Conservation (phyloP, 2,888 invertebrate species). For the Hirtodrosophila confusa region DNA sequence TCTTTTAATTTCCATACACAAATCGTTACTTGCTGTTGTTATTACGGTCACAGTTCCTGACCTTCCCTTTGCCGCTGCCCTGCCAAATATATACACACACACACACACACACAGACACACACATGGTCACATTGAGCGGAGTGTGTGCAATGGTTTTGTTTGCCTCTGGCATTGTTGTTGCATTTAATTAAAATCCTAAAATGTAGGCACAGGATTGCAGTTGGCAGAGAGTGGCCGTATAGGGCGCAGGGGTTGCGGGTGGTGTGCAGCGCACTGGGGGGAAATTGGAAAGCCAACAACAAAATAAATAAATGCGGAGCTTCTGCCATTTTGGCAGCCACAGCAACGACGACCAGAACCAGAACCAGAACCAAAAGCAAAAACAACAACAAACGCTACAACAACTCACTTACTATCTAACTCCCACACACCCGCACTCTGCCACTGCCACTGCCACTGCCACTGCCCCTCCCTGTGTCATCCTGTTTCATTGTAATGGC, state of each 20-base stretch:
- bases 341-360: constrained; percentile 29
- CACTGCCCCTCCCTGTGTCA: too few relatives aligned
- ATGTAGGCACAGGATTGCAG: constrained; percentile 63
- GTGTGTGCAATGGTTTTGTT: constrained; percentile 57
- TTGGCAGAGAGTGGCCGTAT: constrained; percentile 34
- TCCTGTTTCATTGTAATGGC: constrained; percentile 30
- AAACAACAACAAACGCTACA: constrained; percentile 25
- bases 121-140: constrained; percentile 2
- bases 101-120: not conserved
- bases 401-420: constrained; percentile 11
- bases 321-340: constrained; percentile 59
- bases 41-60: constrained; percentile 58
- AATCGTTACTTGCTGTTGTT: constrained; percentile 38
- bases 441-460: too few relatives aligned
- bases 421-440: not conserved
- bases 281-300: constrained; percentile 49
- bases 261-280: not conserved
- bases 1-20: constrained; percentile 61
- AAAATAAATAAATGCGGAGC: constrained; percentile 60
- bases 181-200: constrained; percentile 77
- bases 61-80: constrained; percentile 3
- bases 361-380: constrained; percentile 28
- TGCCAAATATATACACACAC: not conserved
- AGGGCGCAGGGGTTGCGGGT: not conserved
- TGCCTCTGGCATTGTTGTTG: constrained; percentile 67